These are phyloP conservation scores for Hemistola chrysoprasaria DNA, from an alignment of 2,888 invertebrate genomes.

Conservation along the genomic window DNA sequence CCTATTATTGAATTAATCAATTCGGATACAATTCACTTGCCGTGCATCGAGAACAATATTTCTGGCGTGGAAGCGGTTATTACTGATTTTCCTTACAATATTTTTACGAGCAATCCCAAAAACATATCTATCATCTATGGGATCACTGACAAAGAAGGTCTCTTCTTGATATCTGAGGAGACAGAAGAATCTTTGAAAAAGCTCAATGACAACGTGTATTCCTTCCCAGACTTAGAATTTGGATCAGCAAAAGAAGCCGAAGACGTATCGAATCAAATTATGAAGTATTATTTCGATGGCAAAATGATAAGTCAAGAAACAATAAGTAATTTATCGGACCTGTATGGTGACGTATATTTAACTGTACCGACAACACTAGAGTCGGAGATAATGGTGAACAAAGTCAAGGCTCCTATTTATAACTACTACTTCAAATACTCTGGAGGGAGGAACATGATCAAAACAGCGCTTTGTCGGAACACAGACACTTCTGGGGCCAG, in stretches of 20 bases:
- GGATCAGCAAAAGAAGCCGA: constrained; percentile 48
- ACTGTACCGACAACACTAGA: constrained; percentile 65
- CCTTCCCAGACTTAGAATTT: constrained; percentile 36
- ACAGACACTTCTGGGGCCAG: constrained; percentile 50
- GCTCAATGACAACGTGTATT: constrained; percentile 4
- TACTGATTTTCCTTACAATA: constrained; percentile 59
- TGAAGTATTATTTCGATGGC: constrained; percentile 68
- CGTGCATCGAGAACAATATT: constrained; percentile 60
- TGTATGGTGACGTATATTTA: constrained; percentile 66
- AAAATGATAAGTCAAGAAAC: constrained; percentile 61
- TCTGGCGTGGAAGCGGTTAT: constrained; percentile 55
- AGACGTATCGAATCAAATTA: constrained; percentile 41
- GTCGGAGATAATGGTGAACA: constrained; percentile 41
- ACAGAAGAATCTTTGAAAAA: constrained; percentile 32
- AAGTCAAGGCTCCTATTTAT: constrained; percentile 46
- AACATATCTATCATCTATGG: constrained; percentile 53
- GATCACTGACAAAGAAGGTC: constrained; percentile 59
- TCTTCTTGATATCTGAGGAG: constrained; percentile 40
- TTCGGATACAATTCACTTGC: constrained; percentile 42
- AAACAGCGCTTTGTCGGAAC: constrained; percentile 43
- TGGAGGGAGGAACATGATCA: constrained; percentile 58
- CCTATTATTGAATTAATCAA: constrained; percentile 8
- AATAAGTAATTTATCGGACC: constrained; percentile 53
- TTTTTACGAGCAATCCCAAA: constrained; percentile 46
- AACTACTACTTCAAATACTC: constrained; percentile 65